These are phyloP conservation scores for Gallinago undulata DNA, from an alignment of 2,113 vertebrate genomes.

Conservation along the genomic window DNA sequence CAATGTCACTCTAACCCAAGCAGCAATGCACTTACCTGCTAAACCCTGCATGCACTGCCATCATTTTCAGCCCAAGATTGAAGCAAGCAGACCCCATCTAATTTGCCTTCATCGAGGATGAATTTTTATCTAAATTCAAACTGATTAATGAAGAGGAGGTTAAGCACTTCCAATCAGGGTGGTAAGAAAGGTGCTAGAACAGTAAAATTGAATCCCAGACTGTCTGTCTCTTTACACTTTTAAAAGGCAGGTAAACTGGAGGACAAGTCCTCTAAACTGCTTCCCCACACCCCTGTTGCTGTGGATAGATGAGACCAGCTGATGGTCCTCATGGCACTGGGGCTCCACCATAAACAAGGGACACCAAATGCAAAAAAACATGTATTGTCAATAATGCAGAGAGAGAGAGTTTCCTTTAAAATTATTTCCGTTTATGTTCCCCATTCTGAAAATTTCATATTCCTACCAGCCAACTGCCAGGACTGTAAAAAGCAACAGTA, in stretches of 20 bases:
- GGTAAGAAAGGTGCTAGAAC: background rate
- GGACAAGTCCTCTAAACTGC: background rate
- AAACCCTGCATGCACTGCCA: background rate
- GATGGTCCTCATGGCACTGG: background rate
- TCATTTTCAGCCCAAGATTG: background rate
- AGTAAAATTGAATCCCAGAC: background rate
- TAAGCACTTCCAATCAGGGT: conserved; percentile 53
- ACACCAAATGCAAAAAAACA: accelerated
- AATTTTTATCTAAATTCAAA: conserved; percentile 36
- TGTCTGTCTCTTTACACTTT: background rate
- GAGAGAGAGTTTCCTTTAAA: background rate
- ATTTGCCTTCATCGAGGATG: background rate
- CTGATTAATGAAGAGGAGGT: conserved; percentile 61
- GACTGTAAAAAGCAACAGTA: background rate
- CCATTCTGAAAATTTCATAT: background rate
- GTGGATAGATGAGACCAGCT: background rate
- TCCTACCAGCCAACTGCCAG: background rate
- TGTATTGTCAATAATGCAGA: background rate
- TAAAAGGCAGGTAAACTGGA: background rate
- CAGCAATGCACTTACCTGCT: background rate
- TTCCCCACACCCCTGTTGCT: background rate
- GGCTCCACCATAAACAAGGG: background rate
- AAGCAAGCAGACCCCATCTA: background rate
- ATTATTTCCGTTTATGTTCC: background rate
- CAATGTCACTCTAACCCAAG: background rate